Base-by-base conservation (phyloP, 2,888 invertebrate species). In the Drosophila cognata region DNA sequence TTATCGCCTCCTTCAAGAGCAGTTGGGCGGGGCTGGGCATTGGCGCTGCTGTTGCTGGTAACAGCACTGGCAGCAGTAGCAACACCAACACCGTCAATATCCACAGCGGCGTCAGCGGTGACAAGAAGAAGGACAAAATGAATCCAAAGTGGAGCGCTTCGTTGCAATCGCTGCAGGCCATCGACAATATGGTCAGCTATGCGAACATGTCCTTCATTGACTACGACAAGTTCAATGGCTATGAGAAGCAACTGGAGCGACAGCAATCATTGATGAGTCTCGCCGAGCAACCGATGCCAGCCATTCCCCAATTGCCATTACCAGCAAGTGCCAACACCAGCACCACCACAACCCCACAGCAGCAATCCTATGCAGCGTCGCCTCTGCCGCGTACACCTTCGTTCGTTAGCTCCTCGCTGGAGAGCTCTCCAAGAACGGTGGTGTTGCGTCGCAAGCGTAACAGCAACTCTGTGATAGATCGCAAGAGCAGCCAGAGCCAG, bases 151-250 rank as follows among this genome's bases (percentile, higher is more conserved):
- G 94, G 94, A 94, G 94, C 38, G 94, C 94, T 21, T 94, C 94
- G 0, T 78, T 94, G 71, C 94, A 94, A 75, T 94, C 94, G 13
- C 84, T 95, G 71, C 94, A 94, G 59, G 94, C 94, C 77, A 94
- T 93, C 66, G 94, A 94, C 81, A 93, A 93, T 50, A 94, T 94
- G 93, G 94, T 94, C 74, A 94, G 94, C 89, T 94, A 94, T 86
- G 93, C 94, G 71, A 94, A 94, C 79, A 93, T 94, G 88, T 94
- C 94, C 83, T 94, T 94, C 84, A 94, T 94, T 52, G 94, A 94
- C 85, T 94, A 94, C 75, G 94, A 94, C 79, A 94, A 93, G 66
- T 92, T 94, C 67, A 94, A 94, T 76, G 92, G 93, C 65, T 94
- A 94, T 61, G 93, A 93, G 77, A 91, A 92, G 67, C 91, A 92